Percentiles rank a stretch among this genome's conserved stretches.
These are phyloP conservation scores for Ramphastos sulfuratus DNA, from an alignment of 2,113 vertebrate genomes.

Conservation along the genomic window DNA sequence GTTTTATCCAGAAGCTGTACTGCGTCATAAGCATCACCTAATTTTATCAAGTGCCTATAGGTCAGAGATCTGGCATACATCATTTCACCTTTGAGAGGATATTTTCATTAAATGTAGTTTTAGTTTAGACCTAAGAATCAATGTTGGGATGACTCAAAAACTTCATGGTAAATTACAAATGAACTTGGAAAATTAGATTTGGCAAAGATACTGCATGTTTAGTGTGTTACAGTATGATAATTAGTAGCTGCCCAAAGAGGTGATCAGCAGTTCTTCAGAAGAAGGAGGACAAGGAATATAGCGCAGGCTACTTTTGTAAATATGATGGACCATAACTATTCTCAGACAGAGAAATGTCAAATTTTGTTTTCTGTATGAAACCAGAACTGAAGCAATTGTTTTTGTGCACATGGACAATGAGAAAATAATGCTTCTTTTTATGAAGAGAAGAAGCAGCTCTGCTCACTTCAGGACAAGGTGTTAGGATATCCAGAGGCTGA, in stretches of 20 bases:
- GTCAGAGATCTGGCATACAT: conserved; percentile 76
- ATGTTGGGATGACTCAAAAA: conserved; percentile 74
- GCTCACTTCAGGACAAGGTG: background rate
- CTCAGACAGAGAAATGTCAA: background rate
- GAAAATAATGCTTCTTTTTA: background rate
- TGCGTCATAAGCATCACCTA: conserved; percentile 66
- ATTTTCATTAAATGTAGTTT: conserved; percentile 75
- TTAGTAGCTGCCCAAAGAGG: conserved; percentile 31
- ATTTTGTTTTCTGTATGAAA: background rate
- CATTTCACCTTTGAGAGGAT: conserved; percentile 67
- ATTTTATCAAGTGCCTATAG: conserved; percentile 74
- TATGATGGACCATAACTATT: conserved; percentile 6
- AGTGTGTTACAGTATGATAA: conserved; percentile 1
- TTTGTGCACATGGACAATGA: background rate
- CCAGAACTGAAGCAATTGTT: background rate
- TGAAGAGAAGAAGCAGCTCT: background rate
- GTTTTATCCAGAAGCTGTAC: conserved; percentile 25
- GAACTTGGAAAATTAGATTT: conserved; percentile 76
- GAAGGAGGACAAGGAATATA: conserved; percentile 53
- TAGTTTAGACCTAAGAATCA: conserved; percentile 67
- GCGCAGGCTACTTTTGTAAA: background rate
- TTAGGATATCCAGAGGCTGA: background rate
- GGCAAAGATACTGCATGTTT: conserved; percentile 41
- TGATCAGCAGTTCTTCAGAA: conserved; percentile 17
- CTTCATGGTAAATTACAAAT: conserved; percentile 67